Percentiles rank a stretch among this genome's conserved stretches.
These are phyloP conservation scores for Ostrea denselamellosa DNA, from an alignment of 1,140 invertebrate species.

Conservation along the genomic window DNA sequence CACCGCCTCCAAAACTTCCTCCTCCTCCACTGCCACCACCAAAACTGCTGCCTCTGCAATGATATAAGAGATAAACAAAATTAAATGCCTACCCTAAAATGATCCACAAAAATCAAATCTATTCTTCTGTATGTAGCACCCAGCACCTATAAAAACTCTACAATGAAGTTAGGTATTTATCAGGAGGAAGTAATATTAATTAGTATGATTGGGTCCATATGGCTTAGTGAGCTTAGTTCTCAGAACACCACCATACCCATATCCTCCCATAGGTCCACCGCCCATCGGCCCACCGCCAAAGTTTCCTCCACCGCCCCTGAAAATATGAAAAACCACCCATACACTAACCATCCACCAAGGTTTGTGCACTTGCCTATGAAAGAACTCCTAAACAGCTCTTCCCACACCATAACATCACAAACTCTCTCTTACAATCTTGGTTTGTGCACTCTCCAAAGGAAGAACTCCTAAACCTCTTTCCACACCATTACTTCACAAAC, in stretches of 20 bases:
- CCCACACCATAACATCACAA: background rate
- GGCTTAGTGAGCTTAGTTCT: constrained; percentile 22
- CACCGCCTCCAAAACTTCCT: constrained; percentile 26
- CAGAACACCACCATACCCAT: constrained; percentile 50
- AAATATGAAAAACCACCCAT: constrained; percentile 32
- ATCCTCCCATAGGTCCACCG: constrained; percentile 49
- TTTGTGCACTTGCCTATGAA: background rate
- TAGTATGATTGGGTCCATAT: background rate
- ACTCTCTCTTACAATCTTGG: background rate
- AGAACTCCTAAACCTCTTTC: background rate
- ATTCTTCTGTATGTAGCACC: constrained; percentile 28
- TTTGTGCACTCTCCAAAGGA: background rate
- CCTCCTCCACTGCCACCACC: constrained; percentile 73
- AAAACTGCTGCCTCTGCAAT: constrained; percentile 64
- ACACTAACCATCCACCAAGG: background rate
- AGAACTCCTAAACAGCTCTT: background rate
- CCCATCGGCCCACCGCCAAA: constrained; percentile 5
- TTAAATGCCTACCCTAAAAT: background rate
- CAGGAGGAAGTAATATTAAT: background rate
- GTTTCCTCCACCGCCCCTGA: constrained; percentile 31
- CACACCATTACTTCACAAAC: background rate
- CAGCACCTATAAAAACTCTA: constrained; percentile 35
- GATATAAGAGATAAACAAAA: background rate
- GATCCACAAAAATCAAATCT: background rate
- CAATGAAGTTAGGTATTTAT: constrained; percentile 18